Percentiles rank a stretch among this genome's conserved stretches.
phyloP scores from a whole-genome alignment of 2,797 vertebrate species.

The Parambassis ranga region DNA sequence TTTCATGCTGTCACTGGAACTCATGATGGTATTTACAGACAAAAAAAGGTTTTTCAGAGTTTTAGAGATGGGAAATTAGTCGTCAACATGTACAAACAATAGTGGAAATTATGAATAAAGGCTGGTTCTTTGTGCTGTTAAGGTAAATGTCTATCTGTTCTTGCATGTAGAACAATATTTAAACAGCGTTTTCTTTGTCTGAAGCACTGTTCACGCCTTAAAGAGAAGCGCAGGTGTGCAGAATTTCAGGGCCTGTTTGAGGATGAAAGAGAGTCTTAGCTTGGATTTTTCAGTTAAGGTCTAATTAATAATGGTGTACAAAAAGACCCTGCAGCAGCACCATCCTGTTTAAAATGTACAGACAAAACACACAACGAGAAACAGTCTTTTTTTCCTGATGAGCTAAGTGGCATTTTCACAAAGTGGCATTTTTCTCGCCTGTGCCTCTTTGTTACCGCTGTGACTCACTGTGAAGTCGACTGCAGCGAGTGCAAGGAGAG shows the following conservation, averaged over 20 bases:
- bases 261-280: too few species aligned
- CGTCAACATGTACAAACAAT: neutral
- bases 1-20: constrained; percentile 24
- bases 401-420: constrained; percentile 37
- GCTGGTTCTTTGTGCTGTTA: neutral
- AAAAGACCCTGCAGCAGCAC: neutral
- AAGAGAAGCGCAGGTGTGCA: constrained; percentile 5
- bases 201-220: neutral
- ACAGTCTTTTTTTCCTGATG: neutral
- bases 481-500: constrained; percentile 17
- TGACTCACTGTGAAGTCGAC: constrained; percentile 36
- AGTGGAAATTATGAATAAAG: neutral
- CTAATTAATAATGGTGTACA: neutral
- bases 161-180: too few species aligned
- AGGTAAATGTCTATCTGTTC: too few species aligned
- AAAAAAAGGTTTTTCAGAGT: too few species aligned
- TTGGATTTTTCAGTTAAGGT: neutral
- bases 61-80: too few species aligned
- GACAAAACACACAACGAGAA: neutral
- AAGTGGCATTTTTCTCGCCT: constrained; percentile 27
- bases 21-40: constrained; percentile 19
- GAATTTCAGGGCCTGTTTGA: neutral
- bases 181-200: too few species aligned
- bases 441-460: constrained; percentile 14
- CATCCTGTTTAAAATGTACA: constrained; percentile 1